Percentiles rank a stretch among this genome's conserved stretches.
phyloP scores from a whole-genome alignment of 2,888 invertebrate genomes.

The Sabatieria punctata region DNA sequence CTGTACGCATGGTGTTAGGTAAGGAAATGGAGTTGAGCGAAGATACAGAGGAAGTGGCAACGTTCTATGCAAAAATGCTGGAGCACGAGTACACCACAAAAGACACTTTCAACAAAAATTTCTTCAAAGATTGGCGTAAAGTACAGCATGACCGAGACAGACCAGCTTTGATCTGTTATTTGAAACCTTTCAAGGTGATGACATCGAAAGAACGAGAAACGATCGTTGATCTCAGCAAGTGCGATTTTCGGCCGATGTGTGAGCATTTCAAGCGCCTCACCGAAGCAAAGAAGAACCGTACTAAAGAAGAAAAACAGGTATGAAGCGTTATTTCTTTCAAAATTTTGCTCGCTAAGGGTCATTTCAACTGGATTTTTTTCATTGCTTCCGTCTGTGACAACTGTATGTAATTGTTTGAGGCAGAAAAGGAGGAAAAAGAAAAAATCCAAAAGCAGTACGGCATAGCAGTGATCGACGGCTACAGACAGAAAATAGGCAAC shows the following conservation, averaged over 20 bases:
- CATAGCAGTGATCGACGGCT: conserved; percentile 83
- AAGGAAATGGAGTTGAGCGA: conserved; percentile 60
- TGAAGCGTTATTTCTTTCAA: no score
- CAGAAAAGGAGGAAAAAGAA: conserved; percentile 81
- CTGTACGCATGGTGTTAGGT: no score
- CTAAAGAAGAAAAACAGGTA: conserved; percentile 81
- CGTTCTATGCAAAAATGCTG: conserved; percentile 91
- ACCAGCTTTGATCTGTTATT: no score
- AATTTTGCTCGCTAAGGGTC: no score
- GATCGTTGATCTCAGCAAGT: conserved; percentile 76
- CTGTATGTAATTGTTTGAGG: no score
- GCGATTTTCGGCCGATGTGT: conserved; percentile 80
- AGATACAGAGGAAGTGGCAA: conserved; percentile 80
- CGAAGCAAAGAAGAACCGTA: conserved; percentile 67
- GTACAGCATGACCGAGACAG: no score
- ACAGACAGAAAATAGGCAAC: conserved; percentile 95
- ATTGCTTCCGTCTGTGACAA: no score
- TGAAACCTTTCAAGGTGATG: conserved; percentile 52
- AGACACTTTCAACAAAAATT: conserved; percentile 80
- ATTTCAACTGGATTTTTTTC: no score
- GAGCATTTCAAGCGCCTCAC: conserved; percentile 54
- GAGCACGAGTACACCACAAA: conserved; percentile 98
- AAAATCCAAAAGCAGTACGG: conserved; percentile 75
- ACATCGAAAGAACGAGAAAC: conserved; percentile 60
- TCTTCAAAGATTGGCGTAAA: conserved; percentile 89